Evolutionary conservation across 2,113 vertebrate species (phyloP).

Genomic region (Pogona vitticeps): DNA sequence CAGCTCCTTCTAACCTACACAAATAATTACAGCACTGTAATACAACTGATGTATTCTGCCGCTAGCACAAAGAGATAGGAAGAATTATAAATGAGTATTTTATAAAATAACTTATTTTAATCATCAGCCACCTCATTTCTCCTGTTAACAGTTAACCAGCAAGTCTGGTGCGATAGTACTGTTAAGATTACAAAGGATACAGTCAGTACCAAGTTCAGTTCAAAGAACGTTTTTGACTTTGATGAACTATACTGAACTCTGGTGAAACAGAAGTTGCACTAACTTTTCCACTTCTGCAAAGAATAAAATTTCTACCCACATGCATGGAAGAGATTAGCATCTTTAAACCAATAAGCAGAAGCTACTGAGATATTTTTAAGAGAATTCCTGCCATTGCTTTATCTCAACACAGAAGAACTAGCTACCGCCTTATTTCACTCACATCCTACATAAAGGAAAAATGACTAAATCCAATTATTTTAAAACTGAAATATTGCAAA

Average conservation of each 20-base stretch:
- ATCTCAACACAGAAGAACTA: not conserved
- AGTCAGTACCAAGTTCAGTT: conserved; percentile 47
- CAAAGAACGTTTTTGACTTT: conserved; percentile 1
- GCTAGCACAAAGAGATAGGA: not conserved
- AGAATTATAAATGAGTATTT: conserved; percentile 27
- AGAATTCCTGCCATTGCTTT: not conserved
- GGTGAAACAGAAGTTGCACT: not conserved
- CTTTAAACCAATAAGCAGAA: not conserved
- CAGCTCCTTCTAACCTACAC: not conserved
- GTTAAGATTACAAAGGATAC: conserved; percentile 42
- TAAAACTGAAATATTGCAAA: not conserved
- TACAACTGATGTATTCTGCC: not conserved
- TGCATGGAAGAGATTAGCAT: not conserved
- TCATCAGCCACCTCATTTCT: conserved; percentile 41
- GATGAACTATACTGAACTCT: not conserved
- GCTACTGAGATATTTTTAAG: not conserved
- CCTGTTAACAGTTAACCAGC: conserved; percentile 61
- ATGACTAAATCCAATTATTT: not conserved
- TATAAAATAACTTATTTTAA: conserved; percentile 51
- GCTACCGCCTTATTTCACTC: not conserved
- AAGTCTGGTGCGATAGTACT: conserved; percentile 40
- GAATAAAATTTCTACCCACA: not conserved
- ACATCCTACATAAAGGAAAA: not conserved
- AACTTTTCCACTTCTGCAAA: conserved; percentile 14
- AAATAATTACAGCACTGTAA: not conserved